Conservation (phyloP, 2,797 vertebrate genomes). For the Cirrhinus molitorella region DNA sequence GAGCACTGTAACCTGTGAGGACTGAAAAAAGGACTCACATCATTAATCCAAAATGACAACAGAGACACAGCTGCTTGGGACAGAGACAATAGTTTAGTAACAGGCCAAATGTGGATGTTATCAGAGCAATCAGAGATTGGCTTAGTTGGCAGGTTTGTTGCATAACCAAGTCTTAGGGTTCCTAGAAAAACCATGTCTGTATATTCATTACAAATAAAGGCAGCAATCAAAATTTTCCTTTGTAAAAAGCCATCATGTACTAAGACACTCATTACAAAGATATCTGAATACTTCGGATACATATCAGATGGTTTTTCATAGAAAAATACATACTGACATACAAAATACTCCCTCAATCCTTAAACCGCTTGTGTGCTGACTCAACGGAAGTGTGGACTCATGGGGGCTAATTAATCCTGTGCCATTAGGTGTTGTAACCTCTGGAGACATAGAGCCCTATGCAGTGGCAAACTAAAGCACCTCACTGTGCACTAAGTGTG, state of each 20-base stretch:
- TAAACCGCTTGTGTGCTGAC: slow-evolving; percentile 30
- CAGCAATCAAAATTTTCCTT: slow-evolving; percentile 1
- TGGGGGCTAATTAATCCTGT: slow-evolving; percentile 47
- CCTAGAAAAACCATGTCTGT: not conserved
- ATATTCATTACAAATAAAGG: slow-evolving; percentile 16
- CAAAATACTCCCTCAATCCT: slow-evolving; percentile 18
- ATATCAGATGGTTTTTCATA: slow-evolving; percentile 5
- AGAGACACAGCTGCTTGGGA: not conserved
- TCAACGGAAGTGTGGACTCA: slow-evolving; percentile 38
- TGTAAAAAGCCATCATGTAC: not conserved
- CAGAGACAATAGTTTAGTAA: slow-evolving; percentile 6
- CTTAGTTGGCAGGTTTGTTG: slow-evolving; percentile 26
- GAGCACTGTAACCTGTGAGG: not conserved
- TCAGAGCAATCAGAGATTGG: slow-evolving; percentile 22
- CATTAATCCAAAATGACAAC: slow-evolving; percentile 4
- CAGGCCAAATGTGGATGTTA: slow-evolving; percentile 12
- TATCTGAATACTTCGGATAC: not conserved
- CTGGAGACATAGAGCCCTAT: slow-evolving; percentile 3
- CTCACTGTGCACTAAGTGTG: slow-evolving; percentile 22
- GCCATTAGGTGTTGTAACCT: slow-evolving; percentile 36
- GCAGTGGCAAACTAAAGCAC: slow-evolving; percentile 16
- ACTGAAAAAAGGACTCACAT: slow-evolving; percentile 8
- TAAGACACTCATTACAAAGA: slow-evolving; percentile 12
- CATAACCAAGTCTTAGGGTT: slow-evolving; percentile 26
- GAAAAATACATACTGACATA: slow-evolving; percentile 10